Percentiles rank a stretch among this genome's conserved stretches.
Evolutionary conservation across 1,140 invertebrate species (phyloP).

Genomic region (Macrobrachium rosenbergii): DNA sequence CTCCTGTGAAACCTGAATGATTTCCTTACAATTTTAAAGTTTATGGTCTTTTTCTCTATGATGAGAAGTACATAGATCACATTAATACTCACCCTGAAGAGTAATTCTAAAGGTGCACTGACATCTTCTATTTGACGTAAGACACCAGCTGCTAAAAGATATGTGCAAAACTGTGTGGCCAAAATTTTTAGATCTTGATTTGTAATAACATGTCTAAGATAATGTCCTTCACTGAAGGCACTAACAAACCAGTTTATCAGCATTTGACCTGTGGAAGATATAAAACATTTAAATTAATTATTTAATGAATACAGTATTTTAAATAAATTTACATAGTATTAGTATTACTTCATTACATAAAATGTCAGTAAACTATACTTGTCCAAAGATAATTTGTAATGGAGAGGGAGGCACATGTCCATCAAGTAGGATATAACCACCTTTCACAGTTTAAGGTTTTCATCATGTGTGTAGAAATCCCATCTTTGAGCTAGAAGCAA

Average conservation of each 20-base stretch:
- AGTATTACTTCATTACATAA: too few species aligned
- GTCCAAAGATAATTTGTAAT: too few species aligned
- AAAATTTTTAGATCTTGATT: slow-evolving; percentile 82
- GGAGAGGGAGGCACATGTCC: too few species aligned
- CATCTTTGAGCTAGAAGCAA: too few species aligned
- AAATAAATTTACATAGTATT: too few species aligned
- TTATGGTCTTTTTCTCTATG: too few species aligned
- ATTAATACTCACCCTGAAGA: slow-evolving; percentile 82
- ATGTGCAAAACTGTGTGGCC: slow-evolving; percentile 85
- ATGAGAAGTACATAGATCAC: neutral
- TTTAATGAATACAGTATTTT: neutral
- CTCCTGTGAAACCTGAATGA: too few species aligned
- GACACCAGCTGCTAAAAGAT: slow-evolving; percentile 89
- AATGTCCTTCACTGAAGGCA: slow-evolving; percentile 80
- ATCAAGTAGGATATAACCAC: too few species aligned
- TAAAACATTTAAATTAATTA: slow-evolving; percentile 14
- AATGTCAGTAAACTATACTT: too few species aligned
- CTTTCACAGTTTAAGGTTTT: too few species aligned
- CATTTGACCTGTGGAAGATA: slow-evolving; percentile 82
- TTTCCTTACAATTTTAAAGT: too few species aligned
- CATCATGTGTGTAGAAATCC: neutral
- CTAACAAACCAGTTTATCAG: slow-evolving; percentile 89
- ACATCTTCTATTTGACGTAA: slow-evolving; percentile 83
- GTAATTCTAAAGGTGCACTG: slow-evolving; percentile 75
- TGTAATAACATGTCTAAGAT: slow-evolving; percentile 76